Base-by-base conservation (phyloP, 2,797 vertebrate genomes). In the Steatocranus sp. region DNA sequence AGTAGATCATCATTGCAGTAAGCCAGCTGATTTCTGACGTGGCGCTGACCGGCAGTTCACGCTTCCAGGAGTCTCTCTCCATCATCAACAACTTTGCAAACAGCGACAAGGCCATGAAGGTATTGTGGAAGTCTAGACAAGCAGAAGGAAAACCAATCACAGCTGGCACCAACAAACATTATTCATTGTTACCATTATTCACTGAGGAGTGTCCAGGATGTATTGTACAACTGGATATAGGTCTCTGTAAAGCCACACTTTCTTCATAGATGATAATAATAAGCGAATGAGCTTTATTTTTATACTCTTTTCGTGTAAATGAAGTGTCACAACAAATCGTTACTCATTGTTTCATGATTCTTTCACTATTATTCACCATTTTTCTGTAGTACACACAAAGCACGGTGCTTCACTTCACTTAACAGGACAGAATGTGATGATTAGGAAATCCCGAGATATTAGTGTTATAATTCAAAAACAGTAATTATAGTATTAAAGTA, bases 51-150 rank as follows among this genome's bases (percentile, higher is more conserved):
- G 98, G 98, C 83, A 98, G 98, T 43, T 98, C 98, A 0, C 97
- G 98, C 82, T 99, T 99, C 95, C 99, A 99, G 93, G 98, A 99
- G 87, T 99, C 99, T 3, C 96, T 99, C 23, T 99, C 98, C 75
- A 98, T 99, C 93, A 99, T 99, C 93, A 99, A 99, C 96, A 99
- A 99, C 95, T 99, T 99, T 86, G 98, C 99, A 75, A 99, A 99
- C 87, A 99, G 98, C 0, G 98, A 99, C 95, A 97, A 97, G 76
- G 96, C 96, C 27, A 98, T 99, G 97, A 99, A 99, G 98, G 99
- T 99, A 95, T 1, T 10, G 27, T 11, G 10, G 23, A 25, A 17
- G 23, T 34, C 15, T 14, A 34, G 11, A 48, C 14, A 10, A 12
- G 11, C 12, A 4, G 30, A 2, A 1, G 20, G 7, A 79, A 75